A percentile compares a stretch with the other conserved stretches of the same genome.
Evolutionary conservation across 1,140 invertebrate genomes (phyloP).

Genomic region (Leptopilina boulardi): DNA sequence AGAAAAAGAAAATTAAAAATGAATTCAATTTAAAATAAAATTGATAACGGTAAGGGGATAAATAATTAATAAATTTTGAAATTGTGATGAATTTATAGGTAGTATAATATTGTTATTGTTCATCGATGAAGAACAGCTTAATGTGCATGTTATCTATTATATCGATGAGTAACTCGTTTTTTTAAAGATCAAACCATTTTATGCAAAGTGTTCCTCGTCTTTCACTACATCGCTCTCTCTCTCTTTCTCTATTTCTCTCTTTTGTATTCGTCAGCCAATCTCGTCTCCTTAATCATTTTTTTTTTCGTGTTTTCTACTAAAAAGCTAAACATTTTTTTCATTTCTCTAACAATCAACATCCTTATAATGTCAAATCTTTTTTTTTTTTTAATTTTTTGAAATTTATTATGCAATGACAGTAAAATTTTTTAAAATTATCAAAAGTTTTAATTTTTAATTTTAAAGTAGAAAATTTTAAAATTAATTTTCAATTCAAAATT

Average conservation of each 20-base stretch:
- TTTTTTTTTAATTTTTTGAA: background rate
- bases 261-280: conserved; percentile 1
- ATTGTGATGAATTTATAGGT: background rate
- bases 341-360: background rate
- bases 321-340: background rate
- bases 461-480: no score
- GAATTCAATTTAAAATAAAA: background rate
- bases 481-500: no score
- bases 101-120: no score
- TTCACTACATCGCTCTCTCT: background rate
- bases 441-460: no score
- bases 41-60: background rate
- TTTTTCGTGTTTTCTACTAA: conserved; percentile 2
- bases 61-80: background rate
- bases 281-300: background rate
- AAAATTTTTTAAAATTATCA: no score
- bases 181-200: conserved; percentile 42
- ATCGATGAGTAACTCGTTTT: conserved; percentile 35
- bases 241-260: background rate
- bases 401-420: no score
- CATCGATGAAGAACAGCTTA: background rate
- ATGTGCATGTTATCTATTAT: conserved; percentile 10
- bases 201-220: background rate
- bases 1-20: background rate
- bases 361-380: background rate